Conservation (phyloP, 2,113 vertebrate genomes). For the Illadopsis cleaveri region DNA sequence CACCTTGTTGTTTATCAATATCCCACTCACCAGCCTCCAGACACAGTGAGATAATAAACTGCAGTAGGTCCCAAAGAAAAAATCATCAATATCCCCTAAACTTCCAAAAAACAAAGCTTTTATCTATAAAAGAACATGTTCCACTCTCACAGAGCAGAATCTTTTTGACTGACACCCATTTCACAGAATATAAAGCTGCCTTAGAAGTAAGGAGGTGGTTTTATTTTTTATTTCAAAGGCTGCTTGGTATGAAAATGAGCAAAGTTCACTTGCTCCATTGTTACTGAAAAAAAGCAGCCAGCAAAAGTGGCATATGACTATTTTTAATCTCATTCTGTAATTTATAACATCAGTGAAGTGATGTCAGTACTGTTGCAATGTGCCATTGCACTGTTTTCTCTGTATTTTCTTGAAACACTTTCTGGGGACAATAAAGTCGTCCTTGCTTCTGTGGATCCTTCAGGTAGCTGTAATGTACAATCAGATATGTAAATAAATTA, state of each 20-base stretch:
- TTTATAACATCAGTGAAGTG: neutral
- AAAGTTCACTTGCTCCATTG: neutral
- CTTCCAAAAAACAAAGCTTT: neutral
- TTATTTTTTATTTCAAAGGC: neutral
- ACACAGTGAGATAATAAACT: neutral
- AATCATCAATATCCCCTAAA: neutral
- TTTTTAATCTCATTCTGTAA: neutral
- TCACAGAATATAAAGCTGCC: neutral
- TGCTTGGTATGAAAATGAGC: neutral
- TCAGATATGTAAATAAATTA: conserved; percentile 75
- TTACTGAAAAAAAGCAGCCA: neutral
- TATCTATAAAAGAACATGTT: neutral
- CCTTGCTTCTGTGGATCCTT: neutral
- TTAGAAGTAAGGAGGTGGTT: neutral
- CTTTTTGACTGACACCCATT: neutral
- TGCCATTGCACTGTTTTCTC: neutral
- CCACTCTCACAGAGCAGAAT: neutral
- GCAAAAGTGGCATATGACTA: neutral
- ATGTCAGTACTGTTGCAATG: neutral
- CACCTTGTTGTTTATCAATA: neutral
- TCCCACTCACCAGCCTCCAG: neutral
- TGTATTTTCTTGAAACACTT: conserved; percentile 22
- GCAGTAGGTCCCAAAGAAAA: neutral
- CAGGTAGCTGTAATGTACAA: conserved; percentile 63
- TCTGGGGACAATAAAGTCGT: neutral